Base-by-base conservation (phyloP, 2,888 invertebrate species). In the Callyntrura sp. region DNA sequence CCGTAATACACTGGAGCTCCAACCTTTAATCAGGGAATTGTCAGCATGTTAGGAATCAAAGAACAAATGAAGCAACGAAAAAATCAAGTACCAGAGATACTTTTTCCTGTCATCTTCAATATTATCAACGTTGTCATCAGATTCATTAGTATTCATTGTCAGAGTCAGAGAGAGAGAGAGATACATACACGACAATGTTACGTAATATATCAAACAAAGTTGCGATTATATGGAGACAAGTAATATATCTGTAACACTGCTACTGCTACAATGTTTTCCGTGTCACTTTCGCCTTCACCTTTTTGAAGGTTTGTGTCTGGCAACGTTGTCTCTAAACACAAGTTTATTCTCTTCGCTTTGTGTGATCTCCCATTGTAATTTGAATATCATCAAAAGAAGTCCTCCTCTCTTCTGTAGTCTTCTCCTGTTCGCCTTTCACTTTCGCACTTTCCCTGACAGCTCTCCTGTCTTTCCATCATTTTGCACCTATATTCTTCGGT, bases 401-500 rank as follows among this genome's bases (percentile, higher is more conserved):
- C 20, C 73, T 35, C 55, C 70, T 57, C 85, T 60, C 62, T 25
- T 35, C 57, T 43, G 79, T 79, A 43, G 62, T 76, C 51, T 25
- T 25, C 48, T 82, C 85, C 12, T 73, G 57, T 43, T 70, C 73
- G 17, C 57, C 23, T 60, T 73, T 73, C 85, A 60, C 73, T 35
- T 85, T 73, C 55, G 73, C 73, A 85, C 85, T 85, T 73, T 73
- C 25, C 0, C 45, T 60, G 73, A 73, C 85, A 85, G 70, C 35
- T 73, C 45, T 48, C 12, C 20, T n/a, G 23, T 62, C 20, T 60
- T 57, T 57, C 43, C 17, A 23, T 51, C 43, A n/a, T 78, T 78
- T 28, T 28, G n/a, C n/a, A 28, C 25, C 4, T n/a, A n/a, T n/a
- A n/a, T n/a, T 25, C 4, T n/a, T 35, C 2, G 2, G 35, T 35